Conservation (phyloP, 2,888 invertebrate species). For the Heteromurus nitidus region DNA sequence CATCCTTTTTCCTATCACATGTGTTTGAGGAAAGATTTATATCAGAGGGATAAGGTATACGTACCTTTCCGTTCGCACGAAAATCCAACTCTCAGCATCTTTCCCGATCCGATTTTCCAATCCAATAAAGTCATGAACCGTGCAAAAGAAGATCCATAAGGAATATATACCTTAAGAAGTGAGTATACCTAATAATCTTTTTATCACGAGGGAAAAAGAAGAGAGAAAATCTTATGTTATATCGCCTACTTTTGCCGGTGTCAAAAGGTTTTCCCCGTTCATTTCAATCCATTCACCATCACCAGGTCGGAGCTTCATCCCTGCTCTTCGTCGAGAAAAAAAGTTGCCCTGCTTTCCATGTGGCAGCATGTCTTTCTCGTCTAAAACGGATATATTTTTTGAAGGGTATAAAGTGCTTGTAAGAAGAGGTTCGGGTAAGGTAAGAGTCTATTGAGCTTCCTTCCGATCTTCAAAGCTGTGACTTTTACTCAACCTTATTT, state of each 20-base stretch:
- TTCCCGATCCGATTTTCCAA: slow-evolving; percentile 48
- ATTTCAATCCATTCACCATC: slow-evolving; percentile 61
- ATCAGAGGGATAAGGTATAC: background rate
- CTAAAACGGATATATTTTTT: too few relatives aligned
- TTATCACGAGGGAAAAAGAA: slow-evolving; percentile 38
- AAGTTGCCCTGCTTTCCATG: background rate
- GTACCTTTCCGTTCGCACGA: background rate
- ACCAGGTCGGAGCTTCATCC: too few relatives aligned
- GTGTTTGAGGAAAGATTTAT: background rate
- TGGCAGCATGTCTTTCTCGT: too few relatives aligned
- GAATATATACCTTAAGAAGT: background rate
- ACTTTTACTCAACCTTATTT: slow-evolving; percentile 29
- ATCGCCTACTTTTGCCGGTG: slow-evolving; percentile 20
- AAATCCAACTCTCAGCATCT: slow-evolving; percentile 10
- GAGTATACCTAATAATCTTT: slow-evolving; percentile 42
- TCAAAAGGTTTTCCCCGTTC: slow-evolving; percentile 50
- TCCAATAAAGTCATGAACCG: slow-evolving; percentile 59
- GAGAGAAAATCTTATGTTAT: background rate
- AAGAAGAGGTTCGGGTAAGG: slow-evolving; percentile 44
- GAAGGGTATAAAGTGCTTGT: slow-evolving; percentile 34
- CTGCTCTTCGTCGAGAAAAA: slow-evolving; percentile 15
- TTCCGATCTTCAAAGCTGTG: too few relatives aligned
- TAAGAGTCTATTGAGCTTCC: slow-evolving; percentile 40
- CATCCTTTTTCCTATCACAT: background rate
- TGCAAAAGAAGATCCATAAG: slow-evolving; percentile 42